Base-by-base conservation (phyloP, 2,888 invertebrate species). In the Cephus nigrinus region DNA sequence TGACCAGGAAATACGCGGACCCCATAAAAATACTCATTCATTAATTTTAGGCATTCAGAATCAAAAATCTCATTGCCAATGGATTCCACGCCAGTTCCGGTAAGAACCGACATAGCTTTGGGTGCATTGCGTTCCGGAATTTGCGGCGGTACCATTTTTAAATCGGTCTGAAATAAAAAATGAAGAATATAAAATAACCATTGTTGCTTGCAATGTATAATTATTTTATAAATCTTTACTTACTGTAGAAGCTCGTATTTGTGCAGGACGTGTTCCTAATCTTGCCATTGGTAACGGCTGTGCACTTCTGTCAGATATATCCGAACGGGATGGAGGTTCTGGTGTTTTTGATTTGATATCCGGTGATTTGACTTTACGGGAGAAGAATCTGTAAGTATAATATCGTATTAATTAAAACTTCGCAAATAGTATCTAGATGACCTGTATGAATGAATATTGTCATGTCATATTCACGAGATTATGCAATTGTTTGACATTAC, bases 11-110 rank as follows among this genome's bases (percentile, higher is more conserved):
- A 98, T 82, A 98, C 96, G 81, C 96, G 93, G 80, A 94, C 94
- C 11, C 96, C 96, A 89, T 98, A 99, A 92, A 98, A 99, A 92
- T 99, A 99, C 91, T 99, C 99, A 89, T 99, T 98, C 89, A 99
- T 98, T 72, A 98, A 93, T 86, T 96, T 97, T 81, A 98, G 92
- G 85, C 97, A 98, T 81, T 97, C 97, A 0, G 94, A 93, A 88
- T 98, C 98, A 86, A 96, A 97, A 83, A 97, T 95, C 92, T 98
- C 97, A 86, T 97, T 95, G 81, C 97, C 97, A 4, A 97, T 95
- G 0, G 96, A 94, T 89, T 97, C 97, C 0, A 97, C 95, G 0
- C 95, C 94, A 0, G 95, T 95, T 12, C 95, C 95, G 0, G 93
- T 93, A 72, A 94, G 93, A 0, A 96, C 94, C 0, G 97, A 96